Conservation (phyloP, 2,797 vertebrate species). For the Pseudotriccus pelzelni region DNA sequence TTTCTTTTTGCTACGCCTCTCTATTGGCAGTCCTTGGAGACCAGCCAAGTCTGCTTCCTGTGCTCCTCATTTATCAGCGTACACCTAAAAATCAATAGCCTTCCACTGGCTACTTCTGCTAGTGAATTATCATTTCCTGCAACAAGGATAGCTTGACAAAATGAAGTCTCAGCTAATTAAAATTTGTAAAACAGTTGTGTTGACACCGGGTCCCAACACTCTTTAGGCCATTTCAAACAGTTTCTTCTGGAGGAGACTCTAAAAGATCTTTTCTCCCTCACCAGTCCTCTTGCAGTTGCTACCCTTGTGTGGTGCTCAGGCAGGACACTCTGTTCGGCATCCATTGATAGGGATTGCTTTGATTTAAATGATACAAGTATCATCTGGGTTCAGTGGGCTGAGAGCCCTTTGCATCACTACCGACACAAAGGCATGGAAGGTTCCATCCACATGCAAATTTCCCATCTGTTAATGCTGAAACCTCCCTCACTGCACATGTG, state of each 20-base stretch:
- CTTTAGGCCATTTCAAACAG: not conserved
- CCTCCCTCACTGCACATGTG: not conserved
- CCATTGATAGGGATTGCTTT: not conserved
- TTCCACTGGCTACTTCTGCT: not conserved
- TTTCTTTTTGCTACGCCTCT: not conserved
- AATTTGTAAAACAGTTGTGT: not conserved
- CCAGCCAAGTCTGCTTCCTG: constrained; percentile 11
- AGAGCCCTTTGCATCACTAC: not conserved
- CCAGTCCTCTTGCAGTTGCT: not conserved
- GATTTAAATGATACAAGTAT: not conserved
- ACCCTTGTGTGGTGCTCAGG: not conserved
- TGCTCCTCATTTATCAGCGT: constrained; percentile 14
- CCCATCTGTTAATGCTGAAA: not conserved
- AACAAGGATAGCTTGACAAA: constrained; percentile 1
- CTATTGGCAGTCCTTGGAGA: not conserved
- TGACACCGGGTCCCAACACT: not conserved
- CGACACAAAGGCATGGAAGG: not conserved
- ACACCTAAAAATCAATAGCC: constrained; percentile 30
- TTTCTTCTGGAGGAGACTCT: not conserved
- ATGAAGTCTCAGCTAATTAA: constrained; percentile 8
- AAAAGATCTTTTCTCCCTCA: not conserved
- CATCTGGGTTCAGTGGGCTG: not conserved
- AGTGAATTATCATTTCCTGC: constrained; percentile 21
- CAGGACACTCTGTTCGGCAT: not conserved
- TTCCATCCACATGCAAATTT: not conserved